Percentiles rank a stretch among this genome's conserved stretches.
Conservation (phyloP, 1,140 invertebrate genomes). For the Dinothrombium tinctorium region DNA sequence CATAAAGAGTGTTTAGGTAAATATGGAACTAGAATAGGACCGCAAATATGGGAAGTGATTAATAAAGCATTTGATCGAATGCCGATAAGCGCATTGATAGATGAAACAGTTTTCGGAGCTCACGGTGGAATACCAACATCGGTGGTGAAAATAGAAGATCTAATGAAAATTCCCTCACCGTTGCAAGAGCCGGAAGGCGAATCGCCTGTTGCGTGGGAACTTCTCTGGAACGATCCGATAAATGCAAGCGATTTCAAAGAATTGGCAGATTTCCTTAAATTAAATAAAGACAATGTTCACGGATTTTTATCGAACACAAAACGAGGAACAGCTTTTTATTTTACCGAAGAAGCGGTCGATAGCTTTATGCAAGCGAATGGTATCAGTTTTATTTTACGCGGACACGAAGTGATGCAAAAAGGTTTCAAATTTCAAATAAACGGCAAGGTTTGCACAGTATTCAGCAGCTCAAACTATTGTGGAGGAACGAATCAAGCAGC, state of each 20-base stretch:
- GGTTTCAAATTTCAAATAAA: constrained; percentile 25
- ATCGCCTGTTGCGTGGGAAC: constrained; percentile 42
- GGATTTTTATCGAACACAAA: constrained; percentile 39
- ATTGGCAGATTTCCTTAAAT: neutral
- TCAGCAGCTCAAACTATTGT: constrained; percentile 39
- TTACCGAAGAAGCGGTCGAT: too few species aligned
- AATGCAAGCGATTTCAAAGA: constrained; percentile 13
- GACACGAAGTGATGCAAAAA: constrained; percentile 37
- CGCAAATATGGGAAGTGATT: constrained; percentile 37
- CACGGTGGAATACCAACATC: constrained; percentile 47
- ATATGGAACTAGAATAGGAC: constrained; percentile 37
- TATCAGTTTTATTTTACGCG: constrained; percentile 38
- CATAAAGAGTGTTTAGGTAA: constrained; percentile 33
- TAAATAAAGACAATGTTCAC: constrained; percentile 19
- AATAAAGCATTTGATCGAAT: constrained; percentile 44
- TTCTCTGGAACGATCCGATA: constrained; percentile 52
- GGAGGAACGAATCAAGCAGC: constrained; percentile 38
- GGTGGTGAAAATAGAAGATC: constrained; percentile 23
- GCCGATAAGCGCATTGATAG: too few species aligned
- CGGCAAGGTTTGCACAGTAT: constrained; percentile 36
- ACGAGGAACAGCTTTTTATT: constrained; percentile 42
- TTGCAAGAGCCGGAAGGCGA: constrained; percentile 35
- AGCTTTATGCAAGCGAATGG: constrained; percentile 34
- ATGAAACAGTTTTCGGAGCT: constrained; percentile 38
- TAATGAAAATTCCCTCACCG: constrained; percentile 35